Evolutionary conservation across 2,797 vertebrate species (phyloP).

Genomic region (Esox masquinongy): DNA sequence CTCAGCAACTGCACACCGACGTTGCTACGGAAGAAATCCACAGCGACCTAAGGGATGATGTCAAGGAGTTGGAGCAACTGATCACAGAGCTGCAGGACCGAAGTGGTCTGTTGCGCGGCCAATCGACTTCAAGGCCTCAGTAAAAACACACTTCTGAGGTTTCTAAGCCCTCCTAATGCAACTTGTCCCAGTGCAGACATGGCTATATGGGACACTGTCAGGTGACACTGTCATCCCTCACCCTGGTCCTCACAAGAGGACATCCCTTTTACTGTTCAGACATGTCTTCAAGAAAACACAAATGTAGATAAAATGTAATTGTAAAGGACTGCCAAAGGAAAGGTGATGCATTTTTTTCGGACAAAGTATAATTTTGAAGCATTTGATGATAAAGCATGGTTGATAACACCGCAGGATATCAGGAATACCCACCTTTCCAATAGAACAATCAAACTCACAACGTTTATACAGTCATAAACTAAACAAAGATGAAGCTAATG

Average conservation of each 20-base stretch:
- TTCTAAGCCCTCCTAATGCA: not conserved
- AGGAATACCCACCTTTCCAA: not conserved
- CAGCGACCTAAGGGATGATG: conserved; percentile 74
- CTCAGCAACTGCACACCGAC: conserved; percentile 88
- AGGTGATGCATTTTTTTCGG: not conserved
- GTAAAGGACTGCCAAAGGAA: not conserved
- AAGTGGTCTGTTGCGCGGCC: conserved; percentile 76
- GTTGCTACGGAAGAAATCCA: conserved; percentile 77
- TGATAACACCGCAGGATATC: not conserved
- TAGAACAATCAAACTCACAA: not conserved
- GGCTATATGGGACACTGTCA: not conserved
- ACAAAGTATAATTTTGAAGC: not conserved
- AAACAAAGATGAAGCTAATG: not conserved
- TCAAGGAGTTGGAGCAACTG: conserved; percentile 76
- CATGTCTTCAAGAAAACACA: not conserved
- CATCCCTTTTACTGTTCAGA: not conserved
- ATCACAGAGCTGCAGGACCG: conserved; percentile 83
- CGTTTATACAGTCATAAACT: not conserved
- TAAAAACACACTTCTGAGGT: not conserved
- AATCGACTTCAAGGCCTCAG: conserved; percentile 52
- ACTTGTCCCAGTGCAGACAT: not conserved
- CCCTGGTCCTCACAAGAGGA: not conserved
- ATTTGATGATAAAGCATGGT: not conserved
- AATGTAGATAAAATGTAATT: not conserved
- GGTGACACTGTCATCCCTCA: not conserved